phyloP scores from a whole-genome alignment of 2,888 invertebrate species.

The Anarsia innoxiella region DNA sequence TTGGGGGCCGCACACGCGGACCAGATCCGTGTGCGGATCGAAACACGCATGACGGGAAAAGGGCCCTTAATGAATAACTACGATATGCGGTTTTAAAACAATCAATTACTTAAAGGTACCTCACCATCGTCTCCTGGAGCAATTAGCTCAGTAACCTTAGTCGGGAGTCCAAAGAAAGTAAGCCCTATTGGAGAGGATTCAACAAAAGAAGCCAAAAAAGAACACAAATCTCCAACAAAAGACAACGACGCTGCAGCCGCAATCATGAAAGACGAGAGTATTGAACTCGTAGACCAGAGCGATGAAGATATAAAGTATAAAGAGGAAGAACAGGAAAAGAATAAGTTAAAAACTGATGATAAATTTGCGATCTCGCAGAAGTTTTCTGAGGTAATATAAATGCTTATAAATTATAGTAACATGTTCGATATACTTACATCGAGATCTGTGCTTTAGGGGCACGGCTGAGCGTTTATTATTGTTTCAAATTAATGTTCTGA shows the following conservation, averaged over 20 bases:
- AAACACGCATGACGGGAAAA: no score
- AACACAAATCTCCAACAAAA: constrained; percentile 41
- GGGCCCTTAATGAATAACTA: no score
- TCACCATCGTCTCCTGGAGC: constrained; percentile 83
- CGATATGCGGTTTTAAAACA: no score
- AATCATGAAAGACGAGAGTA: constrained; percentile 59
- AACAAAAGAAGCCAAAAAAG: constrained; percentile 21
- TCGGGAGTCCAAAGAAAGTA: constrained; percentile 73
- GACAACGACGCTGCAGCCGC: constrained; percentile 50
- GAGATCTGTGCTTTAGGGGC: no score
- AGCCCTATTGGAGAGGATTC: constrained; percentile 43
- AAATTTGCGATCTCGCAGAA: constrained; percentile 66
- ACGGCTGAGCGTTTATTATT: no score
- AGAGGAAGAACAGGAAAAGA: constrained; percentile 59
- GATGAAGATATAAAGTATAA: constrained; percentile 59
- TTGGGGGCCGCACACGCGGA: no score
- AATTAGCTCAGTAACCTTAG: constrained; percentile 81
- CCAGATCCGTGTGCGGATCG: no score
- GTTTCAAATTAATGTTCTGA: no score
- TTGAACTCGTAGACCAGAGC: constrained; percentile 62
- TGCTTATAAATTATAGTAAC: no score
- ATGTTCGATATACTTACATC: no score
- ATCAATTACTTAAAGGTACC: no score
- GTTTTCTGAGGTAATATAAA: constrained; percentile 51
- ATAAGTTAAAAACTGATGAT: constrained; percentile 51